Conservation (phyloP, 2,888 invertebrate genomes). For the Sepiola atlantica region DNA sequence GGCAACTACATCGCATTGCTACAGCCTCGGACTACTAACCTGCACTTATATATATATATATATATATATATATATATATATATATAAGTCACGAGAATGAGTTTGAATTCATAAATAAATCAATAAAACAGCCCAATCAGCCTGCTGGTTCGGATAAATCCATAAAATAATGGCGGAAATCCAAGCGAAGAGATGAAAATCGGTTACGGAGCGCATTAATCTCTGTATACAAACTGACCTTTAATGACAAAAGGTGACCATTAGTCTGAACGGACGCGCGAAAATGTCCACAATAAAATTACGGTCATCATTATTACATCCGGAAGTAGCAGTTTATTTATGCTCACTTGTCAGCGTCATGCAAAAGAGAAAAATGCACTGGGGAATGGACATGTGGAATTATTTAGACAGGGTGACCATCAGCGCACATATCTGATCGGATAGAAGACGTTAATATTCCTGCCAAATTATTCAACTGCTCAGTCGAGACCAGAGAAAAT, state of each 20-base stretch:
- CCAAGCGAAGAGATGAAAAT: background rate
- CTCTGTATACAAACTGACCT: background rate
- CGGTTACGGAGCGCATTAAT: background rate
- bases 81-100: background rate
- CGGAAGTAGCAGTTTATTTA: background rate
- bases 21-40: too few relatives aligned
- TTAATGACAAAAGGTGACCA: slow-evolving; percentile 1
- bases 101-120: background rate
- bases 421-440: background rate
- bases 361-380: background rate
- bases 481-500: background rate
- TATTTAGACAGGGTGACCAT: slow-evolving; percentile 4
- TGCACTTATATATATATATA: too few relatives aligned
- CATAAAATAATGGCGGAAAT: background rate
- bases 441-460: background rate
- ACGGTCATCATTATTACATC: slow-evolving; percentile 20
- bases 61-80: too few relatives aligned
- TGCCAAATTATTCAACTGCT: background rate
- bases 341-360: background rate
- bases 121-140: background rate
- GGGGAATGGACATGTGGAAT: background rate
- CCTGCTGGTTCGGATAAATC: background rate
- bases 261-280: background rate
- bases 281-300: background rate
- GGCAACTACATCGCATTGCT: too few relatives aligned